A percentile compares a stretch with the other conserved stretches of the same genome.
Conservation (phyloP, 1,140 invertebrate species). For the Lycorma delicatula region DNA sequence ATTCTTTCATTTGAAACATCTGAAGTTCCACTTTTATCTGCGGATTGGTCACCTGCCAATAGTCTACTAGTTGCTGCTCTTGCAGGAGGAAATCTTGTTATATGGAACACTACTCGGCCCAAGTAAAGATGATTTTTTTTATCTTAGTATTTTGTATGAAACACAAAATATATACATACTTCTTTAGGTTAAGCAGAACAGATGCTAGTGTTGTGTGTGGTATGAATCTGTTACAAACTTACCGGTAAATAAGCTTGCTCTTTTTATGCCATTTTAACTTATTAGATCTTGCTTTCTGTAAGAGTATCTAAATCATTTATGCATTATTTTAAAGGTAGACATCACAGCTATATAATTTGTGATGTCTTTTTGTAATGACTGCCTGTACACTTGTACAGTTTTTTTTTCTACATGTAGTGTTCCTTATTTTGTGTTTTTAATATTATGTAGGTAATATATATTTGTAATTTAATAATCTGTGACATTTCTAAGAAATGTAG, state of each 20-base stretch:
- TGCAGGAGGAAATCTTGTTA: conserved; percentile 49
- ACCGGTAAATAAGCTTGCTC: background rate
- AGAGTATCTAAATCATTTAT: too few species aligned
- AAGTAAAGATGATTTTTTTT: conserved; percentile 40
- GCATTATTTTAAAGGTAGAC: too few species aligned
- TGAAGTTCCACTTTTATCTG: conserved; percentile 50
- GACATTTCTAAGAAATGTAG: too few species aligned
- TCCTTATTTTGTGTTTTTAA: too few species aligned
- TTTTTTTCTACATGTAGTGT: too few species aligned
- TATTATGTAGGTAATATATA: too few species aligned
- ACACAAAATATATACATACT: conserved; percentile 5
- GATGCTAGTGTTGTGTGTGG: background rate
- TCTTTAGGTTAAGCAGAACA: conserved; percentile 1
- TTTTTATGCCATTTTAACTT: too few species aligned
- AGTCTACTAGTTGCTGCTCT: conserved; percentile 48
- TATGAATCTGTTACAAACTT: conserved; percentile 3
- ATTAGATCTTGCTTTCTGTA: too few species aligned
- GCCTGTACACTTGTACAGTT: too few species aligned
- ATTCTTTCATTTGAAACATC: conserved; percentile 60
- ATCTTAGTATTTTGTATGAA: conserved; percentile 5
- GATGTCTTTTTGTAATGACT: too few species aligned
- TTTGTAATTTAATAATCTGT: too few species aligned
- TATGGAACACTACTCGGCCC: conserved; percentile 52
- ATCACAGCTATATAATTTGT: too few species aligned
- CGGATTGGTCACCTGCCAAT: conserved; percentile 59